Conservation (phyloP, 1,140 invertebrate species). For the Paraescarpia echinospica region DNA sequence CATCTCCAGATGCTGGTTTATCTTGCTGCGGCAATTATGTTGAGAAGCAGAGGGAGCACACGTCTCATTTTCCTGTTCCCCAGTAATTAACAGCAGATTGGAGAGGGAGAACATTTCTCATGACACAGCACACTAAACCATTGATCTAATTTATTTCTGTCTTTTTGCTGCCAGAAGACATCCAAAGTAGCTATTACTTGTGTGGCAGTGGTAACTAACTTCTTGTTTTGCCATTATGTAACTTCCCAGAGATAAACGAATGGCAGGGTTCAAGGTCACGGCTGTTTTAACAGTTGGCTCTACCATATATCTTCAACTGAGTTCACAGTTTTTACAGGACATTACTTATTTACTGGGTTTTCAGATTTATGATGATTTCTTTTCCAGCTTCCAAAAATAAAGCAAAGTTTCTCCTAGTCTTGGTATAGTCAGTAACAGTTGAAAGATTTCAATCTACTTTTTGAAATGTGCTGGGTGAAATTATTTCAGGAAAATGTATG, state of each 20-base stretch:
- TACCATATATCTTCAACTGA: background rate
- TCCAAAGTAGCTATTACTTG: background rate
- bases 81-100: background rate
- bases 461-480: background rate
- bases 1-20: background rate
- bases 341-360: background rate
- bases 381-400: background rate
- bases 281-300: background rate
- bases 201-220: background rate
- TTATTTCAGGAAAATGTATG: background rate
- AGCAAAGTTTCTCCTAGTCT: background rate
- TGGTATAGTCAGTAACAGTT: background rate
- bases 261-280: background rate
- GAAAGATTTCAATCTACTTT: background rate
- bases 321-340: background rate
- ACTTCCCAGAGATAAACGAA: background rate
- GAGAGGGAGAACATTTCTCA: background rate
- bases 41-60: background rate
- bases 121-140: background rate
- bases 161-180: background rate
- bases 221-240: background rate
- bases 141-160: background rate
- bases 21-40: background rate
- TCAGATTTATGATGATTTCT: background rate
- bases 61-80: background rate